Base-by-base conservation (phyloP, 1,140 invertebrate genomes). In the Lordiphosa collinella region DNA sequence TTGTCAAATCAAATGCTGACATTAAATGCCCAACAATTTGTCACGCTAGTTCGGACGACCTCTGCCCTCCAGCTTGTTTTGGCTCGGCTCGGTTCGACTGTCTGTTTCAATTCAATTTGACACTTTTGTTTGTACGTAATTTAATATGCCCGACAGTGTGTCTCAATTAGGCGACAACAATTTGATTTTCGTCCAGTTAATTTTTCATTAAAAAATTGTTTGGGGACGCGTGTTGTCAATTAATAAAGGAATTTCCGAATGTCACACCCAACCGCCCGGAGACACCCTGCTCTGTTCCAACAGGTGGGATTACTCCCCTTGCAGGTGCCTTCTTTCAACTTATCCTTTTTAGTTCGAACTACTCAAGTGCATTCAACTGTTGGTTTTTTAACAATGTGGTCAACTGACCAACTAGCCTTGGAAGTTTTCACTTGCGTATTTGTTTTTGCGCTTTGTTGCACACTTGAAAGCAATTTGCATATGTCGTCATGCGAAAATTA, bases 401-500 rank as follows among this genome's bases (percentile, higher is more conserved):
- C 54, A 64, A 38, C 34, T 84, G 78, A 72, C 72, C 78, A 84
- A 72, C 68, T 82, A 72, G 55, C 78, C 78, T 82, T 76, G 72
- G 65, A 31, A 50, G 41, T 71, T 72, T 76, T 50, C 62, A 64
- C 48, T 54, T 60, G 62, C 2, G 4, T 3, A 18, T 18, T 3
- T 18, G 18, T 18, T 18, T 18, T 18, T 18, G 35, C 62, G 71
- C 76, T 64, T 41, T 61, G 57, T 6, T 57, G 78, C 62, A 52
- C 79, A 65, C 78, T 84, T 84, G 85, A 79, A 84, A 32, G n/a
- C 49, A 84, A 84, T 84, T 84, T 84, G 78, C 78, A 85, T 84
- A 84, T 56, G 72, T 66, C 66, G 78, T 84, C 78, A 84, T 84
- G 78, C 78, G 56, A 84, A 84, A 85, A 85, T 78, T 79, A 79